Conservation (phyloP, 2,797 vertebrate species). For the Sternotherus odoratus region DNA sequence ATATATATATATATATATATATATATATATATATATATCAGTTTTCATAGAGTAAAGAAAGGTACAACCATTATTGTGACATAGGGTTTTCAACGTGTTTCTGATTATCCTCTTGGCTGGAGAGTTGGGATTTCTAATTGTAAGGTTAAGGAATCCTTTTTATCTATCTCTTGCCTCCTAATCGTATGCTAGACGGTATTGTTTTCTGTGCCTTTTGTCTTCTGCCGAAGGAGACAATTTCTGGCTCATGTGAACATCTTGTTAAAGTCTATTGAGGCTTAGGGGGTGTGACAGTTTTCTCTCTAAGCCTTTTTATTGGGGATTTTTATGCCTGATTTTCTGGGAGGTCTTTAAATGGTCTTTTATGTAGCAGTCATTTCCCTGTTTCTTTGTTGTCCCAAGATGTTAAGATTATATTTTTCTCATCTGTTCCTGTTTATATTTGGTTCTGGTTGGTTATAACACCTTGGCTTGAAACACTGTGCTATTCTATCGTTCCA, state of each 20-base stretch:
- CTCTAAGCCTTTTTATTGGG: slow-evolving; percentile 75
- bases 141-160: slow-evolving; percentile 75
- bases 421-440: slow-evolving; percentile 68
- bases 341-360: slow-evolving; percentile 80
- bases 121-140: slow-evolving; percentile 69
- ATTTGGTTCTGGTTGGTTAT: slow-evolving; percentile 56
- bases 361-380: slow-evolving; percentile 76
- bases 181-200: slow-evolving; percentile 70
- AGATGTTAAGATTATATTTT: slow-evolving; percentile 69
- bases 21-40: slow-evolving; percentile 60
- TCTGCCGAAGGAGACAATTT: slow-evolving; percentile 69
- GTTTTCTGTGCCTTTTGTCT: slow-evolving; percentile 78
- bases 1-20: slow-evolving; percentile 25
- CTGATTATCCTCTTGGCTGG: slow-evolving; percentile 67
- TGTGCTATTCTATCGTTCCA: neutral
- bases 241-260: slow-evolving; percentile 76
- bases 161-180: slow-evolving; percentile 72
- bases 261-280: slow-evolving; percentile 80
- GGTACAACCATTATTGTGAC: slow-evolving; percentile 53
- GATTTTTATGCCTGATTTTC: slow-evolving; percentile 76
- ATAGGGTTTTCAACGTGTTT: slow-evolving; percentile 66
- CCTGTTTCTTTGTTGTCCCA: slow-evolving; percentile 77
- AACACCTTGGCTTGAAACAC: slow-evolving; percentile 58
- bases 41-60: slow-evolving; percentile 69
- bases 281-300: slow-evolving; percentile 76